These are phyloP conservation scores for Diogma glabrata DNA, from an alignment of 2,888 invertebrate species.

Conservation along the genomic window DNA sequence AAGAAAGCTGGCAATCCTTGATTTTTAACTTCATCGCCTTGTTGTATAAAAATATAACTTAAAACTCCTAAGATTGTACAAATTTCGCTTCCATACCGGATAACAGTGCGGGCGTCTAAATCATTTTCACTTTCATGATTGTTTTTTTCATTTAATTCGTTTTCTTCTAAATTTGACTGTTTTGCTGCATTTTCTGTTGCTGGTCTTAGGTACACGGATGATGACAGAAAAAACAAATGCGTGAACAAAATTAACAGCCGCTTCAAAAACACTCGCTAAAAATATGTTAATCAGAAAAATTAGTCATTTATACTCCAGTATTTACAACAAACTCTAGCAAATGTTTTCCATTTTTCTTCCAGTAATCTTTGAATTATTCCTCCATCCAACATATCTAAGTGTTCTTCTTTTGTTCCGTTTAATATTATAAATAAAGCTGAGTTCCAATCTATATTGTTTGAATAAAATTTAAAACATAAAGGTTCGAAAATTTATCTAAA, in stretches of 20 bases:
- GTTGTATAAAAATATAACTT: slow-evolving; percentile 80
- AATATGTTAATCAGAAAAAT: not conserved
- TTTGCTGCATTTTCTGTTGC: slow-evolving; percentile 27
- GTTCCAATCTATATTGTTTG: slow-evolving; percentile 74
- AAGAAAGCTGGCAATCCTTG: slow-evolving; percentile 84
- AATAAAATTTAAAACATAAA: not conserved
- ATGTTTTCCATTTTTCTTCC: slow-evolving; percentile 99
- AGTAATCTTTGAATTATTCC: slow-evolving; percentile 93
- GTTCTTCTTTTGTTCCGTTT: slow-evolving; percentile 94
- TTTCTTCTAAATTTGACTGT: not conserved
- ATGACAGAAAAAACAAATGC: slow-evolving; percentile 77
- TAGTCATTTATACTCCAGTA: not conserved
- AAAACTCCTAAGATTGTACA: slow-evolving; percentile 77
- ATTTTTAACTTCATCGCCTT: slow-evolving; percentile 88
- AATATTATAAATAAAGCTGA: slow-evolving; percentile 95
- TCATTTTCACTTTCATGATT: too few relatives aligned
- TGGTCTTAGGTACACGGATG: slow-evolving; percentile 87
- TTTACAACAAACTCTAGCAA: slow-evolving; percentile 62
- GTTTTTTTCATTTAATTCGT: slow-evolving; percentile 23
- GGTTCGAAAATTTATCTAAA: not conserved
- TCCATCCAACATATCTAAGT: slow-evolving; percentile 96
- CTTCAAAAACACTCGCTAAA: slow-evolving; percentile 83
- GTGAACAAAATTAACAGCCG: slow-evolving; percentile 76
- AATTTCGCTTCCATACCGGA: slow-evolving; percentile 68
- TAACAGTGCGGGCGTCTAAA: slow-evolving; percentile 35